Base-by-base conservation (phyloP, 1,140 invertebrate species). In the Theocolax elegans region DNA sequence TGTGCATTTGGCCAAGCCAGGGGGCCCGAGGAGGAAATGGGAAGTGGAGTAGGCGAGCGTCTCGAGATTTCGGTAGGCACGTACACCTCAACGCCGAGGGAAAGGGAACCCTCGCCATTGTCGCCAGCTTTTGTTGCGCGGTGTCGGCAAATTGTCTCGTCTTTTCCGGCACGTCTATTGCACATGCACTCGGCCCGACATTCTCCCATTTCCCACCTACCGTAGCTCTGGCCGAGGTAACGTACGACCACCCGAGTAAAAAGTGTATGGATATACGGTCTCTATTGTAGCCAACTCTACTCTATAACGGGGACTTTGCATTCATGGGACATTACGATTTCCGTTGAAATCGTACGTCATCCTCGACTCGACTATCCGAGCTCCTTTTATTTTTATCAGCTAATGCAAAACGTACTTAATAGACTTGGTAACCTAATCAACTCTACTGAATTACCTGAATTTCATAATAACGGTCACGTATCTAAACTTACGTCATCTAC, bases 121-220 rank as follows among this genome's bases (percentile, higher is more conserved):
- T 84, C 81, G 79, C 78, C 77, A 78, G 77, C 79, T 78, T 79
- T 76, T 75, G 77, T 77, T 70, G 75, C 73, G 71, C 72, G 73
- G 75, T 71, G 44, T 49, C 54, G 40, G 76, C 77, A 82, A 84
- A 84, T 83, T 83, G 78, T 80, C 78, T 81, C 76, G 75, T 77
- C 74, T 76, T 77, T 76, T 77, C 67, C 54, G 53, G 40, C 42
- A 42, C 49, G 63, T 46, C 51, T 44, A 29, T 56, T 66, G 63
- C 63, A 66, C 63, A 53, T 65, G 35, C 40, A 54, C 27, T 38
- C 9, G 25, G 35, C 58, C 21, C 42, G 44, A 35, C 23, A 58
- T 35, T 35, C 21, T 19, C 56, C 15, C 25, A 10, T 35, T 31
- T 29, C 19, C 38, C 42, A 31, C 23, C 46, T 9, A 29, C 64